Conservation (phyloP, 2,888 invertebrate species). For the Drosophila rellima region DNA sequence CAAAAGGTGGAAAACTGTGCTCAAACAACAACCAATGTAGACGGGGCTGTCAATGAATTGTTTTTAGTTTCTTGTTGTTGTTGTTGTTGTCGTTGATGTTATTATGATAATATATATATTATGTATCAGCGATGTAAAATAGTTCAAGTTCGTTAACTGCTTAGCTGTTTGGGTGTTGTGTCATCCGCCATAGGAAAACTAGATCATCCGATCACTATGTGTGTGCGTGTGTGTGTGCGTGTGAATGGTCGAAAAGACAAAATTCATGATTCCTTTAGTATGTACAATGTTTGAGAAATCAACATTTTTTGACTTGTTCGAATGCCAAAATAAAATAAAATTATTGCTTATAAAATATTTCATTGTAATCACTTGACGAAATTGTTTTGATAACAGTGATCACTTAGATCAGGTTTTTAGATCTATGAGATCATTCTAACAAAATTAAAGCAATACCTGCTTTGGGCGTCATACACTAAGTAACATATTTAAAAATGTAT, state of each 20-base stretch:
- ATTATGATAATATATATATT: constrained; percentile 31
- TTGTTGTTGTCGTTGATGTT: constrained; percentile 6
- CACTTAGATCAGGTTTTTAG: not conserved
- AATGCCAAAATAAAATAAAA: not conserved
- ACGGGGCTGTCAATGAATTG: constrained; percentile 10
- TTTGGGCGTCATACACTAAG: not conserved
- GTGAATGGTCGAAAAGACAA: constrained; percentile 3
- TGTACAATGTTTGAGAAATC: not conserved
- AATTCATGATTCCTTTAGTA: constrained; percentile 5
- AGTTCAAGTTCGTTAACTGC: constrained; percentile 68
- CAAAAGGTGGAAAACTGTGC: constrained; percentile 31
- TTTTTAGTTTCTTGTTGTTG: constrained; percentile 27
- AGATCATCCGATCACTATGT: constrained; percentile 36
- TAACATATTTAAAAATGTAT: not conserved
- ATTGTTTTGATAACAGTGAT: constrained; percentile 3
- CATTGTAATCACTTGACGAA: not conserved
- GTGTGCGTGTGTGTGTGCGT: not conserved
- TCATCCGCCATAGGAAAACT: constrained; percentile 47
- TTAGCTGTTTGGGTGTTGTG: constrained; percentile 41
- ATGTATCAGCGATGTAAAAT: constrained; percentile 61
- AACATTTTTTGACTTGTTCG: not conserved
- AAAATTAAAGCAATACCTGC: constrained; percentile 1
- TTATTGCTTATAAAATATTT: not conserved
- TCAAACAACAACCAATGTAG: constrained; percentile 4
- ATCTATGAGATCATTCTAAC: constrained; percentile 6